Evolutionary conservation across 1,140 invertebrate species (phyloP).

Genomic region (Procambarus clarkii): DNA sequence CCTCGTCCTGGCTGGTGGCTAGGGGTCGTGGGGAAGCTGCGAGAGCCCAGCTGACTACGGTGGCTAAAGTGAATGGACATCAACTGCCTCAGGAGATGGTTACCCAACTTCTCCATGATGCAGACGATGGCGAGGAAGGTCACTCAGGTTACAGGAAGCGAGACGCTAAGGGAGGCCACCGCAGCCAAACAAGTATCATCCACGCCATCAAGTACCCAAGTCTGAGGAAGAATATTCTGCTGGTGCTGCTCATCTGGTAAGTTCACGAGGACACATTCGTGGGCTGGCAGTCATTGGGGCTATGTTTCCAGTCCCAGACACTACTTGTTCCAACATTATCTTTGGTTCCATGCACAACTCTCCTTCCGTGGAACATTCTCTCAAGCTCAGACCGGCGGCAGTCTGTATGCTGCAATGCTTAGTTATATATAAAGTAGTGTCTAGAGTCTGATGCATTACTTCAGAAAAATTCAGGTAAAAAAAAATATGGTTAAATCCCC

Average conservation of each 20-base stretch:
- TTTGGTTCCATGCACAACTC: too few species aligned
- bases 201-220: conserved; percentile 63
- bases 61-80: conserved; percentile 73
- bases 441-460: too few species aligned
- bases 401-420: too few species aligned
- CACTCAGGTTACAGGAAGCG: not conserved
- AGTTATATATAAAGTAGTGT: too few species aligned
- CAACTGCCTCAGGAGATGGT: conserved; percentile 57
- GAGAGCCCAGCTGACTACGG: conserved; percentile 69
- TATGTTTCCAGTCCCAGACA: too few species aligned
- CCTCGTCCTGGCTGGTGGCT: conserved; percentile 74
- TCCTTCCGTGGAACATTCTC: too few species aligned
- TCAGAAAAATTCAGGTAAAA: too few species aligned
- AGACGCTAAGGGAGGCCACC: not conserved
- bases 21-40: conserved; percentile 68
- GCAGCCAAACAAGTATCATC: conserved; percentile 18
- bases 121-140: conserved; percentile 3
- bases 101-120: conserved; percentile 47
- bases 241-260: conserved; percentile 68
- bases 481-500: too few species aligned
- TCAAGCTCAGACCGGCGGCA: too few species aligned
- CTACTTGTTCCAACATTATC: too few species aligned
- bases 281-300: too few species aligned
- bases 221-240: conserved; percentile 57
- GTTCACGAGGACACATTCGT: conserved; percentile 30